A percentile compares a stretch with the other conserved stretches of the same genome.
Conservation (phyloP, 2,113 vertebrate genomes). For the Eulemur rufifrons region DNA sequence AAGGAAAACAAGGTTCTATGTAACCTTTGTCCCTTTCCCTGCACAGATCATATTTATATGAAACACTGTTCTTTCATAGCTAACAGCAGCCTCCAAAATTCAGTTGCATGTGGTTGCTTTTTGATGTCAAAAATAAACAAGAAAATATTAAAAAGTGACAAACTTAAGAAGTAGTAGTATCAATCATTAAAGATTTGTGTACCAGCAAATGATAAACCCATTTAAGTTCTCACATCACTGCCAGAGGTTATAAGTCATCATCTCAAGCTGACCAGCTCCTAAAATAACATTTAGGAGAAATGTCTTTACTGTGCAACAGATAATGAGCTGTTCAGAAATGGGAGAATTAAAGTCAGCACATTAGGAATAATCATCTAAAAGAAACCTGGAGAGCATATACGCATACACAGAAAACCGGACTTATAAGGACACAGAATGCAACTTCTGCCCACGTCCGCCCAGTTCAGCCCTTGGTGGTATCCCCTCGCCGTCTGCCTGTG, state of each 20-base stretch:
- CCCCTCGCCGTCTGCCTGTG: no score
- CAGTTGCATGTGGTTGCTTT: neutral
- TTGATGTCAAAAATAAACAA: neutral
- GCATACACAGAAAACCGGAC: no score
- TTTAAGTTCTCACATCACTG: neutral
- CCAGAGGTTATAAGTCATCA: neutral
- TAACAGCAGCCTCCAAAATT: neutral
- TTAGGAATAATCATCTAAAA: neutral
- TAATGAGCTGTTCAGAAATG: neutral
- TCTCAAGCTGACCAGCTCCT: neutral
- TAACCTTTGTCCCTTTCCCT: neutral
- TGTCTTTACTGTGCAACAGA: neutral
- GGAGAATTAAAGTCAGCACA: neutral
- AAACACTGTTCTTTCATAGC: neutral
- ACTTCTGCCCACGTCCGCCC: neutral
- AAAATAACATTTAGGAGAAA: neutral
- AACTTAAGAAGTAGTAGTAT: neutral
- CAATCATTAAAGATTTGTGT: neutral
- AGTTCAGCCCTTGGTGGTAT: neutral
- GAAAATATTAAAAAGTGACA: neutral
- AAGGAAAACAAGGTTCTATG: neutral
- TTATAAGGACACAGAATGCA: accelerated
- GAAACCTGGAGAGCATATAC: accelerated
- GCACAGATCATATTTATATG: neutral
- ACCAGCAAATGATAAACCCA: neutral